Base-by-base conservation (phyloP, 2,888 invertebrate genomes). In the Volucella zonaria region DNA sequence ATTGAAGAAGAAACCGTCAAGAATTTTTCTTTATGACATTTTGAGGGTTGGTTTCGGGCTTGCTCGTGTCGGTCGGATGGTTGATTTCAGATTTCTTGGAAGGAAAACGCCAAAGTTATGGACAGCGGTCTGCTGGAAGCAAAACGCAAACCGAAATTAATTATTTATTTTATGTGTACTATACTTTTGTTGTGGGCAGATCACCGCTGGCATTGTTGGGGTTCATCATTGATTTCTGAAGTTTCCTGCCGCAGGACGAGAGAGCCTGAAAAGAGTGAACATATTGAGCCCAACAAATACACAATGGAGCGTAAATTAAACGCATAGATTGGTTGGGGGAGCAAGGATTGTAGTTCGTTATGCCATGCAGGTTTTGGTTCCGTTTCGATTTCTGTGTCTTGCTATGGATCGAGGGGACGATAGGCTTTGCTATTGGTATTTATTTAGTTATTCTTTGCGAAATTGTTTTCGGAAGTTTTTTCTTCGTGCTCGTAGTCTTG, bases 401-500 rank as follows among this genome's bases (percentile, higher is more conserved):
- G 31, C 6, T 31, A 31, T 4, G 31, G 51, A 59, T 40, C 10
- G 42, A 43, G 56, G 6, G 18, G 45, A 59, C n/a, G 38, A 23
- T 38, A 54, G 45, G 64, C 11, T 31, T 31, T 31, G 31, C 31
- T 31, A 11, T n/a, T 45, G 59, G 31, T 61, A 56, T 64, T 74
- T 71, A 68, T 79, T 71, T 66, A 75, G 80, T 75, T 70, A 83
- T 75, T 73, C 70, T 59, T 70, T 70, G 67, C 47, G 15, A 83
- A 67, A 71, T 76, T 80, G 61, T 76, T 70, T 61, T 47, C 23
- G 49, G 43, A 38, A 67, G 47, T 59, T 54, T 54, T 67, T 64
- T 23, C 38, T 52, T 40, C 40, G 15, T 40, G 15, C 23, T 18
- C 43, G 8, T 54, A 40, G 3, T 3, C 14, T 10, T 18, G 40